Conservation (phyloP, 2,888 invertebrate genomes). For the Unio delphinus region DNA sequence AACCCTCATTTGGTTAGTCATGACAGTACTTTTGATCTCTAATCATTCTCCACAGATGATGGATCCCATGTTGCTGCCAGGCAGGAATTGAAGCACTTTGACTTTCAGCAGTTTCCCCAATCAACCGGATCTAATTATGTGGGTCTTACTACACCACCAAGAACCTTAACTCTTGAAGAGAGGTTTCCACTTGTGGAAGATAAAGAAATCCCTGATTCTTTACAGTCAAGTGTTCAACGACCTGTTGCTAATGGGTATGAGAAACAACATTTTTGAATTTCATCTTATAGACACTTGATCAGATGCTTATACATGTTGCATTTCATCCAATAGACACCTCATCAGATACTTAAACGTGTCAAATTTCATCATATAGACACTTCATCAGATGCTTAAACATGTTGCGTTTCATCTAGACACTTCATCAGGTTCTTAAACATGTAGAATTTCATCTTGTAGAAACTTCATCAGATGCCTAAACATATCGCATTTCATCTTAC, state of each 20-base stretch:
- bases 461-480: no score
- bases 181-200: conserved; percentile 27
- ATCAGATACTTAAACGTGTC: not conserved
- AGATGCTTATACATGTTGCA: no score
- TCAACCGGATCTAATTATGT: conserved; percentile 79
- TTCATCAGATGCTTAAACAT: no score
- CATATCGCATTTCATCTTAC: no score
- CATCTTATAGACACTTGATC: not conserved
- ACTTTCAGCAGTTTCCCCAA: conserved; percentile 37
- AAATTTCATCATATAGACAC: no score
- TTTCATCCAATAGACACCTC: no score
- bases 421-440: no score
- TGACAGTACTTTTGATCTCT: no score
- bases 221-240: not conserved
- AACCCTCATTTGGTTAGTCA: no score
- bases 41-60: conserved; percentile 52
- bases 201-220: conserved; percentile 10
- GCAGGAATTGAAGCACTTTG: conserved; percentile 44
- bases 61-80: conserved; percentile 59
- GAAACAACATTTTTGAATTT: not conserved
- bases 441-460: no score
- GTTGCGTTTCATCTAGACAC: no score
- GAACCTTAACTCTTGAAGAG: conserved; percentile 88
- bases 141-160: conserved; percentile 90
- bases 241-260: conserved; percentile 42